Base-by-base conservation (phyloP, 2,113 vertebrate species). In the Macheiramphus alcinus region DNA sequence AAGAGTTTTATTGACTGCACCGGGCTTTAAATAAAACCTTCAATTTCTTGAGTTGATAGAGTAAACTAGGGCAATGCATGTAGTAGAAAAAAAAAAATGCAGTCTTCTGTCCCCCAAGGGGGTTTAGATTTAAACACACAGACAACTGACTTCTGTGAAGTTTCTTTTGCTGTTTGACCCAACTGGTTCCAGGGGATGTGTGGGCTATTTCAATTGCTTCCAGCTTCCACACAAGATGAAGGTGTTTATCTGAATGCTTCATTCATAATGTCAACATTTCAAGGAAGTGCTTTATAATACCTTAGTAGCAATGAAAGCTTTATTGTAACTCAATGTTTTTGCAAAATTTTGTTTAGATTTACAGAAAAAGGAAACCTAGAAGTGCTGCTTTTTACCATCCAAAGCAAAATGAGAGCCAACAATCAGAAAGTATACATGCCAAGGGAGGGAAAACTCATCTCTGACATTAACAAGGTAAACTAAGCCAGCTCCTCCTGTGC, bases 351-450 rank as follows among this genome's bases (percentile, higher is more conserved):
- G 45, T 94, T 82, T 94, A 99, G 99, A 97, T 99, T 99, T 98
- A 99, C 99, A 16, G 99, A 99, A 97, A 99, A 99, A 95, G 99
- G 99, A 53, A 99, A 99, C 97, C 97, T 99, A 88, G 99, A 99
- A 97, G 99, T 99, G 40, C 98, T 99, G 26, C 99, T 99, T 92
- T 99, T 99, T 96, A 99, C 99, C 67, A 99, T 99, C 97, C 99
- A 99, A 97, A 99, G 99, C 97, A 99, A 99, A 97, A 99, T 99
- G 99, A 98, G 99, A 95, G 99, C 99, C 75, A 99, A 99, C 97
- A 99, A 99, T 95, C 99, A 99, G 98, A 99, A 99, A 97, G 99
- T 99, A 22, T 99, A 99, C 98, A 99, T 99, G 98, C 99, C 99
- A 5, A 98, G 99, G 38, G 99, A 99, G 93, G 99, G 99, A 66